Conservation (phyloP, 64 coral and sea anemone species). For the Acropora yongei region DNA sequence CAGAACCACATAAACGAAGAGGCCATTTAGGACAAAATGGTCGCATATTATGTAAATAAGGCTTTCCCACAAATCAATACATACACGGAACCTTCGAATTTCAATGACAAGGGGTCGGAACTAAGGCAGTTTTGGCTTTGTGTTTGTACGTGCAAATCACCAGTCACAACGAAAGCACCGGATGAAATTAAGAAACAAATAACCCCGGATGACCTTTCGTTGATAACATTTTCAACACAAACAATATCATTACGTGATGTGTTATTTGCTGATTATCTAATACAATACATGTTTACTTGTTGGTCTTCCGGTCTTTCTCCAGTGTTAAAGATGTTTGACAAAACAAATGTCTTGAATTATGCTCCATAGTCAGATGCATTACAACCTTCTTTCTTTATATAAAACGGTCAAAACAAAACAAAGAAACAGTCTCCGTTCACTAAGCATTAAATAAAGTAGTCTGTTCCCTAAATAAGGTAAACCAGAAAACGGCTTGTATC, state of each 20-base stretch:
- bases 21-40: too few species aligned
- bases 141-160: too few species aligned
- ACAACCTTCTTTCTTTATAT: background rate
- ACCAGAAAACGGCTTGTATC: background rate
- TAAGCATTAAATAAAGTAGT: constrained; percentile 21
- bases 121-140: too few species aligned
- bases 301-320: background rate
- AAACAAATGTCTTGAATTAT: background rate
- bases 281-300: background rate
- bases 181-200: background rate
- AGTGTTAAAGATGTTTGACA: background rate
- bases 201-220: background rate
- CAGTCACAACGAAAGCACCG: too few species aligned
- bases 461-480: constrained; percentile 18
- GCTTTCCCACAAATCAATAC: too few species aligned
- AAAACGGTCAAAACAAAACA: background rate
- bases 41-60: too few species aligned
- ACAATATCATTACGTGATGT: background rate
- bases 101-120: too few species aligned
- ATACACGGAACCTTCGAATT: too few species aligned
- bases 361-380: background rate
- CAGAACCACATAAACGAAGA: too few species aligned
- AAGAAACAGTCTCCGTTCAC: background rate
- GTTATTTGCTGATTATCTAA: background rate
- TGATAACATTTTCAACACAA: background rate